Conservation (phyloP, 2,888 invertebrate genomes). For the Tenthredo amoena region DNA sequence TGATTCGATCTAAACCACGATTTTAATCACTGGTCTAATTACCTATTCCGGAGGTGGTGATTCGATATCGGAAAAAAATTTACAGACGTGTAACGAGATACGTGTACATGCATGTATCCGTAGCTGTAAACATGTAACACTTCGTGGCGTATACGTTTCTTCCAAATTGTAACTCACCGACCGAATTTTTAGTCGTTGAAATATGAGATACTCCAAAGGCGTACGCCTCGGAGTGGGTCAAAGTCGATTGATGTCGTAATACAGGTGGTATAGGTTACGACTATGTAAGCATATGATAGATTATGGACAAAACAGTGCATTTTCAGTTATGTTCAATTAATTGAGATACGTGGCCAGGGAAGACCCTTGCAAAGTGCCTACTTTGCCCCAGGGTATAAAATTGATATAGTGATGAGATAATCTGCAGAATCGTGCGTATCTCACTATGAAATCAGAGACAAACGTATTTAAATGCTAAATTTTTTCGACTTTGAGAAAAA, state of each 20-base stretch:
- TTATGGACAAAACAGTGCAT: neutral
- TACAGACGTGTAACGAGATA: no score
- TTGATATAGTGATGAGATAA: neutral
- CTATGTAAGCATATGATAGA: neutral
- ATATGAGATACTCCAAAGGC: conserved; percentile 2
- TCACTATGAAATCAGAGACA: neutral
- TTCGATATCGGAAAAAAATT: neutral
- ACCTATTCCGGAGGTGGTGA: neutral
- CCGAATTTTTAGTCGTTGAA: neutral
- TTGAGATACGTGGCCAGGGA: neutral
- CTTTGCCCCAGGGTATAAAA: neutral
- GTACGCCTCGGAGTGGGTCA: conserved; percentile 21
- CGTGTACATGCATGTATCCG: neutral
- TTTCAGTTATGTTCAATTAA: neutral
- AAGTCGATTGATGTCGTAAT: conserved; percentile 38
- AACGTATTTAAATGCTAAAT: no score
- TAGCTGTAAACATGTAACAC: neutral
- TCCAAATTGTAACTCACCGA: neutral
- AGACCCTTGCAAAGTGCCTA: neutral
- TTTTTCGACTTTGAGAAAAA: neutral
- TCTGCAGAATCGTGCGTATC: neutral
- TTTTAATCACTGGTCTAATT: neutral
- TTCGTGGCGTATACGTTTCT: neutral
- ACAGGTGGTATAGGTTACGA: neutral
- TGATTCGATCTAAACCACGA: neutral